phyloP scores from a whole-genome alignment of 2,888 invertebrate species.

The Eupeodes latifasciatus region DNA sequence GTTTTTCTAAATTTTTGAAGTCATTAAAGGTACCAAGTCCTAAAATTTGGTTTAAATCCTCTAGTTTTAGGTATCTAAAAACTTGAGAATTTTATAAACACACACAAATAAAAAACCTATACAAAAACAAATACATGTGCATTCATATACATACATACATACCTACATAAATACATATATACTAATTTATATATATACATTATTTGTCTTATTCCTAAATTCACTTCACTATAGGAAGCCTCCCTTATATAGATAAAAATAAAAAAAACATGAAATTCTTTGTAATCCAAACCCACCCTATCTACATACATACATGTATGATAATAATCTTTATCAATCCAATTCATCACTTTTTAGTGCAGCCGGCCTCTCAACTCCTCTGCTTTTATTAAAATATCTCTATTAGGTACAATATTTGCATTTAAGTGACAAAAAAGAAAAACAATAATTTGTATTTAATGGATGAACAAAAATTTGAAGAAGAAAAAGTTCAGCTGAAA shows the following conservation, averaged over 20 bases:
- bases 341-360: slow-evolving; percentile 40
- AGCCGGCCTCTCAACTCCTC: neutral
- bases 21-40: neutral
- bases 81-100: neutral
- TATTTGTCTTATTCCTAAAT: slow-evolving; percentile 40
- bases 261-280: slow-evolving; percentile 50
- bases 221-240: slow-evolving; percentile 59
- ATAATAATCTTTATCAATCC: slow-evolving; percentile 57
- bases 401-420: too few species aligned
- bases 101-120: neutral
- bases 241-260: slow-evolving; percentile 52
- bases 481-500: too few species aligned
- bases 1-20: neutral
- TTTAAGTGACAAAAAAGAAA: too few species aligned
- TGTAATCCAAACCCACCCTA: slow-evolving; percentile 61
- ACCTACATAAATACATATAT: neutral
- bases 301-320: slow-evolving; percentile 19
- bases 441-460: too few species aligned
- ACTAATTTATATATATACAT: neutral
- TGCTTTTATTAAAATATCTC: too few species aligned
- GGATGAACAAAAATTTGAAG: too few species aligned
- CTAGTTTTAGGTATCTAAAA: neutral
- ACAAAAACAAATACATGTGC: neutral
- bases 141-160: neutral
- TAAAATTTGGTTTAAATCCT: neutral